These are phyloP conservation scores for Chrysemys picta DNA, from an alignment of 2,113 vertebrate species.

Conservation along the genomic window DNA sequence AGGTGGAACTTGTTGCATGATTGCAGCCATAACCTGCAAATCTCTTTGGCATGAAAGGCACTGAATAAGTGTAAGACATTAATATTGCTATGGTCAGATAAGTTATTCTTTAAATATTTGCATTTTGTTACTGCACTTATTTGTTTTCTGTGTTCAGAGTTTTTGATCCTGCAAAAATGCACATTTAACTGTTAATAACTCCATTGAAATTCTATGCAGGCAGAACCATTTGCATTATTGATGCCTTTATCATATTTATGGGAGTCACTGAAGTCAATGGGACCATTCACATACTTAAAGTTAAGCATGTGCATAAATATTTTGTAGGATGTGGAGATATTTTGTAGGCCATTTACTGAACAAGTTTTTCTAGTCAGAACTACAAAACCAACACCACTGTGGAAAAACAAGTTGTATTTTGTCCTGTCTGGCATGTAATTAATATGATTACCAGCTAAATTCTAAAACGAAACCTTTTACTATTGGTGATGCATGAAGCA, in stretches of 20 bases:
- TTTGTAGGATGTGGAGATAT: not conserved
- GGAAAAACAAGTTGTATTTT: not conserved
- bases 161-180: accelerated
- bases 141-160: not conserved
- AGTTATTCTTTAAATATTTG: accelerated
- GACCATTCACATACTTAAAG: accelerated
- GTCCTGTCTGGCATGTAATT: not conserved
- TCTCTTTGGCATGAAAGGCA: accelerated
- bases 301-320: accelerated
- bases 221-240: accelerated
- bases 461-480: not conserved
- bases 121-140: accelerated
- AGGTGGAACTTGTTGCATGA: not conserved
- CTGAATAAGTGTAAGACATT: no score
- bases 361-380: not conserved
- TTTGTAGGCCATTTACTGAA: not conserved
- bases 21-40: accelerated
- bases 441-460: not conserved
- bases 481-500: not conserved
- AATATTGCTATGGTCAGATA: accelerated
- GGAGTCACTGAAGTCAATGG: accelerated
- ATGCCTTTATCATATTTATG: accelerated
- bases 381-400: not conserved
- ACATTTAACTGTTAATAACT: no score
- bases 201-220: not conserved